A percentile compares a stretch with the other conserved stretches of the same genome.
Evolutionary conservation across 2,888 invertebrate species (phyloP).

Genomic region (Dryobotodes eremita): DNA sequence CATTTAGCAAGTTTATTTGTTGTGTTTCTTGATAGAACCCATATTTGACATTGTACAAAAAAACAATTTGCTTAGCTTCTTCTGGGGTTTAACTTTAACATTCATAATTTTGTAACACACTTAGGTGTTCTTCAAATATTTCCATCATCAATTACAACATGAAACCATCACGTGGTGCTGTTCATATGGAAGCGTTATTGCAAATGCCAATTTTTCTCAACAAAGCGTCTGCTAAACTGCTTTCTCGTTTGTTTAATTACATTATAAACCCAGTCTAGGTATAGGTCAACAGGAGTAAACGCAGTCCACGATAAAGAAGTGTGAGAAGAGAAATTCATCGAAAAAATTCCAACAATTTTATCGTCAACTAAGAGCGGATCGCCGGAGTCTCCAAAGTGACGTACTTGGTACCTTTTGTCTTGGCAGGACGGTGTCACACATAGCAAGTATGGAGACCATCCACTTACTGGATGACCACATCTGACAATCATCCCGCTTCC

Average conservation of each 20-base stretch:
- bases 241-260: neutral
- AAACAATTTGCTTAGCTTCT: too few relatives aligned
- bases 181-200: neutral
- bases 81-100: too few relatives aligned
- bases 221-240: neutral
- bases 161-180: neutral
- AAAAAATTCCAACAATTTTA: slow-evolving; percentile 16
- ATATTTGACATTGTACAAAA: too few relatives aligned
- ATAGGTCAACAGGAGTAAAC: slow-evolving; percentile 12
- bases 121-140: neutral
- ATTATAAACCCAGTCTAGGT: slow-evolving; percentile 15
- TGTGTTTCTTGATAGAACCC: too few relatives aligned
- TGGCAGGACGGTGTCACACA: slow-evolving; percentile 5
- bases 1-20: too few relatives aligned
- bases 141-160: neutral
- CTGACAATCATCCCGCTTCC: neutral
- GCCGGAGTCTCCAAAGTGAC: neutral
- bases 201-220: neutral
- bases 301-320: neutral
- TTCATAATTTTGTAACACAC: too few relatives aligned
- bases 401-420: too few relatives aligned
- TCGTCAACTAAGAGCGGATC: slow-evolving; percentile 10
- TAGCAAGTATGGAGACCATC: slow-evolving; percentile 1
- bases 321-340: neutral
- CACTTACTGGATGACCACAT: neutral